Conservation (phyloP, 2,797 vertebrate genomes). For the Threskiornis aethiopicus region DNA sequence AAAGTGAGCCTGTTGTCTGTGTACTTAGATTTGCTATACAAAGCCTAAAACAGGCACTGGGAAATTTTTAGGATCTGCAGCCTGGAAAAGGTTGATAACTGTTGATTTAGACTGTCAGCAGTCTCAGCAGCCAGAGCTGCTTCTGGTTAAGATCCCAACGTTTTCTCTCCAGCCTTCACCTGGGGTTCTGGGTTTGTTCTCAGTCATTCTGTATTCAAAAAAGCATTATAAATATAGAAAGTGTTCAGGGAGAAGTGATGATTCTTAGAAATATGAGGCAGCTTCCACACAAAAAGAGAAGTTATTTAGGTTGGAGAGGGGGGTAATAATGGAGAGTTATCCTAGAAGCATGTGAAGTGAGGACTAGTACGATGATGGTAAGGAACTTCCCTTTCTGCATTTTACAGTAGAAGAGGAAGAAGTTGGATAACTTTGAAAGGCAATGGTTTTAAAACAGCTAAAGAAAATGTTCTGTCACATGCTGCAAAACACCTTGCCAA, state of each 20-base stretch:
- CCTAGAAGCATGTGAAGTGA: background rate
- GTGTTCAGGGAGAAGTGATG: background rate
- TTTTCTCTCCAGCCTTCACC: background rate
- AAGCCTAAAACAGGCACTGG: background rate
- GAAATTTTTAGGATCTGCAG: background rate
- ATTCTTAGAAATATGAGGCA: background rate
- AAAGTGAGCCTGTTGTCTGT: background rate
- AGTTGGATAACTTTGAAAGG: background rate
- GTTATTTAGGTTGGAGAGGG: background rate
- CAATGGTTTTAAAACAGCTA: background rate
- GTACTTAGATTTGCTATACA: background rate
- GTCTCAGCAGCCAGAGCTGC: background rate
- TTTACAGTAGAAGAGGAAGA: background rate
- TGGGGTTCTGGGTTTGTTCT: background rate
- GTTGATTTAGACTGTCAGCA: background rate
- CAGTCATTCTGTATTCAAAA: background rate
- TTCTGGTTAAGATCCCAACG: background rate
- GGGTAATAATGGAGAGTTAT: background rate
- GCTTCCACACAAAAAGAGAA: background rate
- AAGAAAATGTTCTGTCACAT: background rate
- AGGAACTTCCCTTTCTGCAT: background rate
- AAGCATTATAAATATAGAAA: background rate
- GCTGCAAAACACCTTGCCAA: background rate
- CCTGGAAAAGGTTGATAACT: background rate
- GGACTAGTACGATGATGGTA: background rate